Evolutionary conservation across 2,888 invertebrate genomes (phyloP), one percentile per base, ranked within the genome.

Genomic region (Salticus scenicus): DNA sequence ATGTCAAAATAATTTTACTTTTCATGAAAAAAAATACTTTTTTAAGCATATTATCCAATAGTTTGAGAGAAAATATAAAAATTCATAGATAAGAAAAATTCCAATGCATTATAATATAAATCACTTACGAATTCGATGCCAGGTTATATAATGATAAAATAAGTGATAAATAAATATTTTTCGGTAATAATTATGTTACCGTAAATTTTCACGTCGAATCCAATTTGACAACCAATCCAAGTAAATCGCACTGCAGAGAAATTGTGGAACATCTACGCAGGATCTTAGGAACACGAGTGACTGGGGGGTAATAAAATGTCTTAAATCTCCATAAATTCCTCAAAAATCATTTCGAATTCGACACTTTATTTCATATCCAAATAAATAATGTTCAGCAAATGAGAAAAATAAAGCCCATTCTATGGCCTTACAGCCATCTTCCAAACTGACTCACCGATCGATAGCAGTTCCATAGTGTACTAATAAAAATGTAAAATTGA

Each of bases 391-490:
- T 2, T 2, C 10, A 47, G 12, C 47, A 47, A 47, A n/a, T 10
- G 17, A 47, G 17, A 47, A 47, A 47, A 47, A 47, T 47, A 47
- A 47, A 17, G 17, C 47, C 47, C 12, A n/a, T n/a, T 17, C 47
- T 47, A 47, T 47, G 17, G 10, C 14, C 2, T 12, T 17, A 47
- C 47, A 47, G 47, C 47, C 47, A 47, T 47, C 47, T 47, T 47
- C 47, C 47, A 47, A 47, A 47, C 47, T 47, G 47, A 47, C 47
- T 47, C 47, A 47, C 47, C 47, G 47, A 47, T 47, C 47, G 47
- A 47, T 47, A 47, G 17, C 10, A 47, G 47, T 47, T 17, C 47
- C 47, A 47, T 47, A n/a, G 17, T 47, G 47, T 5, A 12, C 47
- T n/a, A n/a, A n/a, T n/a, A n/a, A n/a, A n/a, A n/a, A n/a, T n/a